phyloP scores from a whole-genome alignment of 2,113 vertebrate species.

The Crotalus tigris region DNA sequence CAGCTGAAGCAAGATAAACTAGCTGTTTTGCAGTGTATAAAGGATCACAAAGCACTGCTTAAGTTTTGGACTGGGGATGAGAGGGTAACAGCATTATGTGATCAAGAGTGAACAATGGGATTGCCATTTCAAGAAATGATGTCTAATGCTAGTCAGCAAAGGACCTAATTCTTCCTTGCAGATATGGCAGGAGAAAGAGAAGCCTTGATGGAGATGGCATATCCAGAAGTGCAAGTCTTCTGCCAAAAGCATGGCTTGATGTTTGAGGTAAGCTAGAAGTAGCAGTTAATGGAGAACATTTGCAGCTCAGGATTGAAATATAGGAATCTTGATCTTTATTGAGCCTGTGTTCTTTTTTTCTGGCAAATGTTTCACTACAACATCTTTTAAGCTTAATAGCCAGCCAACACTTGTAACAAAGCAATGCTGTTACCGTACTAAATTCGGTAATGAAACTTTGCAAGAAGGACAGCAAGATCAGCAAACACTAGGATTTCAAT shows the following conservation, averaged over 20 bases:
- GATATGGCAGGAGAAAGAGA: constrained; percentile 80
- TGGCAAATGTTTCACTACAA: neutral
- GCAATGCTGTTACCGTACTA: neutral
- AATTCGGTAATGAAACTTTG: neutral
- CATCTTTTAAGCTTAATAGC: neutral
- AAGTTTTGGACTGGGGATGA: neutral
- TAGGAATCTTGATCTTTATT: neutral
- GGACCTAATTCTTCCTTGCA: constrained; percentile 40
- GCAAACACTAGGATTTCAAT: neutral
- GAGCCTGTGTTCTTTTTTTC: neutral
- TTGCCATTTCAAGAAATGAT: neutral
- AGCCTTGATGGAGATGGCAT: constrained; percentile 69
- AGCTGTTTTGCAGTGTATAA: neutral
- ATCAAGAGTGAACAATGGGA: neutral
- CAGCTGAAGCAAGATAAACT: neutral
- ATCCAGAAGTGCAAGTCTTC: constrained; percentile 74
- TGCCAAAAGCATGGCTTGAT: constrained; percentile 75
- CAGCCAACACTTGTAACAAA: neutral
- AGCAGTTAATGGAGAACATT: neutral
- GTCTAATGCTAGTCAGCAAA: neutral
- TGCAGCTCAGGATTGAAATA: neutral
- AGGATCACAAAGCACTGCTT: neutral
- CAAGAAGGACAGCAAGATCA: neutral
- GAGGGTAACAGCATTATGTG: neutral
- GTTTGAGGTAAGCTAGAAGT: constrained; percentile 73